Conservation (phyloP, 2,797 vertebrate species). For the Crocodylus rhombifer region DNA sequence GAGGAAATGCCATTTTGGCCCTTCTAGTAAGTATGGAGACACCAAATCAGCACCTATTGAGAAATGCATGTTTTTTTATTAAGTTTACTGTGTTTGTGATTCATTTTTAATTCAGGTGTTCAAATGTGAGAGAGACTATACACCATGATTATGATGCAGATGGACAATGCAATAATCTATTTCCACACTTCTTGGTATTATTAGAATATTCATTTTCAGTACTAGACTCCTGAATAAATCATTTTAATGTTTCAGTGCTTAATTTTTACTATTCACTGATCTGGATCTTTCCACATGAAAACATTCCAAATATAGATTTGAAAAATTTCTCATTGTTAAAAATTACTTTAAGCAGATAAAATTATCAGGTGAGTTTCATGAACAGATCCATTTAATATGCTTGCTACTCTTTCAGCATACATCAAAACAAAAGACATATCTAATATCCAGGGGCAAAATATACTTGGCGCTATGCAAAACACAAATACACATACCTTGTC, state of each 20-base stretch:
- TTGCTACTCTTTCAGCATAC: not conserved
- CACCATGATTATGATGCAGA: too few relatives aligned
- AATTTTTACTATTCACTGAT: not conserved
- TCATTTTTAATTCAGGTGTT: not conserved
- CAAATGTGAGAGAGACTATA: not conserved
- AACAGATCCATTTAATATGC: not conserved
- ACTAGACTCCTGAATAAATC: not conserved
- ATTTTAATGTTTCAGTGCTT: not conserved
- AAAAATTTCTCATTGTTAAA: not conserved
- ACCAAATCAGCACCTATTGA: too few relatives aligned
- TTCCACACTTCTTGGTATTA: too few relatives aligned
- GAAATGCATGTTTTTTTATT: rapidly evolving
- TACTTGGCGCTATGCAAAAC: too few relatives aligned
- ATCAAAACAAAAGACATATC: too few relatives aligned
- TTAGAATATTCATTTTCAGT: not conserved
- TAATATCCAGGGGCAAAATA: too few relatives aligned
- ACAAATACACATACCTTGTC: too few relatives aligned
- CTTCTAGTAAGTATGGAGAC: too few relatives aligned
- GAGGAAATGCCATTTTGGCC: too few relatives aligned
- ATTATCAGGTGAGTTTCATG: not conserved
- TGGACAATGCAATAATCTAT: too few relatives aligned
- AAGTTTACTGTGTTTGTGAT: not conserved
- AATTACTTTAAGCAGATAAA: not conserved
- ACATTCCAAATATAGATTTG: not conserved
- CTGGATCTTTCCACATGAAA: not conserved